Base-by-base conservation (phyloP, 2,797 vertebrate species). In the Heterohyrax brucei region DNA sequence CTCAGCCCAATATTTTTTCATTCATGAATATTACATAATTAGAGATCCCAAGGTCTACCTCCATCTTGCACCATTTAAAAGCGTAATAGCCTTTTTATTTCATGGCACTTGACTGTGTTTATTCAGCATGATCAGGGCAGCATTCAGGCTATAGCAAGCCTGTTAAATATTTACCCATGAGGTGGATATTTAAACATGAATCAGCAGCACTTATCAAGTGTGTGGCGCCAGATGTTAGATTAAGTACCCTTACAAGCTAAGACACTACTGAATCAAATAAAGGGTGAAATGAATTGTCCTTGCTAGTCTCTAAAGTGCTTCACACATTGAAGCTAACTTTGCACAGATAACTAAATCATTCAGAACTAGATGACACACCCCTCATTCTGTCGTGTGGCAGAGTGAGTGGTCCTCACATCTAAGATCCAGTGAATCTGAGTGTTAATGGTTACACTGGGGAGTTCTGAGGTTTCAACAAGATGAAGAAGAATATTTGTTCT, bases 131-230 rank as follows among this genome's bases (percentile, higher is more conserved):
- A 88, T 93, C 50, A 77, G 82, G 85, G 73, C 84, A 87, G 48
- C 93, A 66, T 95, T 96, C 83, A 94, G 87, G 78, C 85, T 94
- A 28, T 88, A 96, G 90, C 89, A 93, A 89, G 59, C 87, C 75
- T 97, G 92, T 97, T 98, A 98, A 98, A 97, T 96, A 97, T 97
- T 97, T 97, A 96, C 97, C 64, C 39, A 39, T 0, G 21, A 90
- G 92, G 86, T 87, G 33, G 85, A 95, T 95, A 95, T 96, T 95
- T 96, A 91, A 80, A 79, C 82, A 59, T 95, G 93, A 94, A 80
- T 96, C 94, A 96, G 84, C 86, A 87, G 84, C 56, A 75, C 78
- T 95, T 96, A 97, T 95, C 89, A 75, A 75, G 86, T 33, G 10
- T 96, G 86, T 92, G 79, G 68, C 6, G 22, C 87, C 93, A 81